These are phyloP conservation scores for Oreohelix idahoensis DNA, from an alignment of 1,140 invertebrate species.

Conservation along the genomic window DNA sequence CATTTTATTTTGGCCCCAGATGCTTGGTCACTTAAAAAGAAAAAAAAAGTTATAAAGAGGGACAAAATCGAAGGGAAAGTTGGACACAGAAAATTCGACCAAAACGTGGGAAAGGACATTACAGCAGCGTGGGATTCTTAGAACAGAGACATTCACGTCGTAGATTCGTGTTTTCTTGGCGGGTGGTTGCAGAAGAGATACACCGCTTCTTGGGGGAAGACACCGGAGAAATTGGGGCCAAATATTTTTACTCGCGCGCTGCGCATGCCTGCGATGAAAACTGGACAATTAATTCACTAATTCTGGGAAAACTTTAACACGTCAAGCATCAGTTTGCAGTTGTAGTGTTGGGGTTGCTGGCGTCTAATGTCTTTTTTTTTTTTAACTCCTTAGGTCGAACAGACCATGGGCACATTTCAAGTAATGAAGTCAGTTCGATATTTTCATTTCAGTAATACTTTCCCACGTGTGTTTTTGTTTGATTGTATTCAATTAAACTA, in stretches of 20 bases:
- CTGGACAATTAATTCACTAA: not conserved
- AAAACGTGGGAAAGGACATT: not conserved
- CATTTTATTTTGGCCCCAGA: too few relatives aligned
- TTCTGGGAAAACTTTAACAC: not conserved
- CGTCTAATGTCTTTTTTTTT: not conserved
- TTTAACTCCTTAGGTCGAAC: not conserved
- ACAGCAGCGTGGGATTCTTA: not conserved
- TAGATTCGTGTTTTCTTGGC: not conserved
- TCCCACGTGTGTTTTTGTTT: too few relatives aligned
- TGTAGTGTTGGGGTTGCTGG: too few relatives aligned
- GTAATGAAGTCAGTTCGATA: not conserved
- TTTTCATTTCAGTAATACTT: too few relatives aligned
- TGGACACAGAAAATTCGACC: not conserved
- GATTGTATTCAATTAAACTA: too few relatives aligned
- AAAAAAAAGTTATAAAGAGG: too few relatives aligned
- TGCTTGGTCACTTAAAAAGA: too few relatives aligned
- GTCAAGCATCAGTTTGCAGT: not conserved
- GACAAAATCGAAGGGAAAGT: too few relatives aligned
- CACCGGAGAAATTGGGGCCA: not conserved
- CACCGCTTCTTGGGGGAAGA: not conserved
- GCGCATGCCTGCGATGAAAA: not conserved
- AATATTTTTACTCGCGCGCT: not conserved
- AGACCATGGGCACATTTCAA: not conserved
- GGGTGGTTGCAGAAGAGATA: not conserved
- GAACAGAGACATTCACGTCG: not conserved